These are phyloP conservation scores for Morus bassanus DNA, from an alignment of 2,797 vertebrate genomes.

Conservation along the genomic window DNA sequence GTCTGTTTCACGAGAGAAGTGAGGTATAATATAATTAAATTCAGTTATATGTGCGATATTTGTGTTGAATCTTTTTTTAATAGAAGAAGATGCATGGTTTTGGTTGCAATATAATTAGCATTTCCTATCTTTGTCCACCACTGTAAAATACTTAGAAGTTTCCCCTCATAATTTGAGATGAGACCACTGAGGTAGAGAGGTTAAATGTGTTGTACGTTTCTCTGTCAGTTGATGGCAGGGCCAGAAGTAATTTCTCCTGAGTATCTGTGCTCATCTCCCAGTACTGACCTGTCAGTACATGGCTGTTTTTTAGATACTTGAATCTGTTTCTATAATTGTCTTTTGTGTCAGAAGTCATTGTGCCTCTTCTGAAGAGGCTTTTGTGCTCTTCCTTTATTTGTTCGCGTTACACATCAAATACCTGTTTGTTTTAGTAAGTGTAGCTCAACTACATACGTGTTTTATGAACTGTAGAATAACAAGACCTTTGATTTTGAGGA, in stretches of 20 bases:
- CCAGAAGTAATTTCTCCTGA: background rate
- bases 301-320: background rate
- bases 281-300: background rate
- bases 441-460: fast-evolving
- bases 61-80: background rate
- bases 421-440: background rate
- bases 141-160: background rate
- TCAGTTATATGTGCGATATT: background rate
- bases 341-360: background rate
- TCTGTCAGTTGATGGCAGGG: background rate
- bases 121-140: background rate
- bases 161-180: background rate
- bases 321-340: background rate
- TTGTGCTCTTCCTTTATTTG: background rate
- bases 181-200: background rate
- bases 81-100: background rate
- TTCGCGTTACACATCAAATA: background rate
- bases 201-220: background rate
- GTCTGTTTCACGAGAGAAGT: background rate
- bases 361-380: background rate
- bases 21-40: background rate
- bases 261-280: background rate
- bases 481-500: background rate
- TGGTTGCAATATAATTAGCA: background rate
- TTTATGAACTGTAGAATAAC: background rate